These are phyloP conservation scores for Isurus oxyrinchus DNA, from an alignment of 2,113 vertebrate genomes.

Conservation along the genomic window DNA sequence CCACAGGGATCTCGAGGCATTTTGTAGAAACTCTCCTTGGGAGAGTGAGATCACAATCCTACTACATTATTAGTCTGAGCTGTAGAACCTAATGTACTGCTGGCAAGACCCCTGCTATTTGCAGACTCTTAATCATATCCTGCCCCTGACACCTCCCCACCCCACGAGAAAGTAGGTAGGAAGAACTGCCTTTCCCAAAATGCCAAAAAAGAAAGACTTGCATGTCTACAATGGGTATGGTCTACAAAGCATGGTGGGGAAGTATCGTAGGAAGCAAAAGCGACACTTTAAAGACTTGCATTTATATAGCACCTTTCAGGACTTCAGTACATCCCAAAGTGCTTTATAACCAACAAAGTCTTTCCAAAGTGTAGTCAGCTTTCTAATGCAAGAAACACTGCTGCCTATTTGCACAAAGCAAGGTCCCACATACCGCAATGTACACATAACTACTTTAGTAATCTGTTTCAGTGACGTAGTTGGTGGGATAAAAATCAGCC, in stretches of 20 bases:
- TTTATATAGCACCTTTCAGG: not conserved
- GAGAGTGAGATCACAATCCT: not conserved
- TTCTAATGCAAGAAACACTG: not conserved
- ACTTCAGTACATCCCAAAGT: not conserved
- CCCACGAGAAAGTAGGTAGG: not conserved
- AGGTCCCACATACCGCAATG: not conserved
- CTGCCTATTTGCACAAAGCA: not conserved
- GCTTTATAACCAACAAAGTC: not conserved
- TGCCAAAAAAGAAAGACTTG: not conserved
- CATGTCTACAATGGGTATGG: not conserved
- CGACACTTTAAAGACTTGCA: not conserved
- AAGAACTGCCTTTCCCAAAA: not conserved
- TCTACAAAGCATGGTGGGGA: not conserved
- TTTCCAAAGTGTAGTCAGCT: too few species aligned
- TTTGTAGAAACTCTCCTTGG: not conserved
- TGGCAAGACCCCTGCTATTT: not conserved
- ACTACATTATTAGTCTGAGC: not conserved
- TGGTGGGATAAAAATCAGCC: not conserved
- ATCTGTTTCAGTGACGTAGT: not conserved
- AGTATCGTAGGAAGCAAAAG: not conserved
- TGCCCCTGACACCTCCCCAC: not conserved
- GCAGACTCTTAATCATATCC: not conserved
- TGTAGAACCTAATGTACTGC: not conserved
- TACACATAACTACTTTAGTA: not conserved
- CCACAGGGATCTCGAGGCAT: not conserved